Evolutionary conservation across 2,888 invertebrate genomes (phyloP).

Genomic region (Himalopsyche anomala): DNA sequence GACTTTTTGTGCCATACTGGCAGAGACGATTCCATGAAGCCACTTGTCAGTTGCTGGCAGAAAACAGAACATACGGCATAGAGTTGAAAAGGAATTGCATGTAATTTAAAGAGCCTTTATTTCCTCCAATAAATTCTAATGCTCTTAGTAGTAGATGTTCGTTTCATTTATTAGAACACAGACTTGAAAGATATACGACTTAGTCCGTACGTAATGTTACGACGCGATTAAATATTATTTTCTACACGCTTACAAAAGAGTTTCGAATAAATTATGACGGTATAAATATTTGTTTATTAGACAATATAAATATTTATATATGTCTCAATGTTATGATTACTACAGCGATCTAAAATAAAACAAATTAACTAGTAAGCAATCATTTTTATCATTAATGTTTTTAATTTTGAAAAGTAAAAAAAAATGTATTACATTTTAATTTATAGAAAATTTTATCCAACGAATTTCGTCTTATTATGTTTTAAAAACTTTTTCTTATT

Average conservation of each 20-base stretch:
- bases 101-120: constrained; percentile 65
- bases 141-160: constrained; percentile 44
- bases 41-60: constrained; percentile 32
- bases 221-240: constrained; percentile 55
- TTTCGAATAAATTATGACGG: constrained; percentile 45
- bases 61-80: constrained; percentile 21
- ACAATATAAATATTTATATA: neutral
- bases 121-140: constrained; percentile 64
- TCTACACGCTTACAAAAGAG: constrained; percentile 18
- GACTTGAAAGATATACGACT: constrained; percentile 47
- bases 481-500: neutral
- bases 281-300: constrained; percentile 12
- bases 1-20: constrained; percentile 35
- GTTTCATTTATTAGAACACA: constrained; percentile 56
- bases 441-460: too few relatives aligned
- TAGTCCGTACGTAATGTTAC: constrained; percentile 37
- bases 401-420: too few relatives aligned
- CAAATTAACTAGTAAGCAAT: neutral
- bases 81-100: constrained; percentile 63
- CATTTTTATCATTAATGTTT: neutral
- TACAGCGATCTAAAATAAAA: neutral
- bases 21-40: constrained; percentile 19
- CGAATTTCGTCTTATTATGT: too few relatives aligned
- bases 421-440: too few relatives aligned
- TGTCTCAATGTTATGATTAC: neutral